phyloP scores from a whole-genome alignment of 2,888 invertebrate species.

The Pharmacophagus antenor region DNA sequence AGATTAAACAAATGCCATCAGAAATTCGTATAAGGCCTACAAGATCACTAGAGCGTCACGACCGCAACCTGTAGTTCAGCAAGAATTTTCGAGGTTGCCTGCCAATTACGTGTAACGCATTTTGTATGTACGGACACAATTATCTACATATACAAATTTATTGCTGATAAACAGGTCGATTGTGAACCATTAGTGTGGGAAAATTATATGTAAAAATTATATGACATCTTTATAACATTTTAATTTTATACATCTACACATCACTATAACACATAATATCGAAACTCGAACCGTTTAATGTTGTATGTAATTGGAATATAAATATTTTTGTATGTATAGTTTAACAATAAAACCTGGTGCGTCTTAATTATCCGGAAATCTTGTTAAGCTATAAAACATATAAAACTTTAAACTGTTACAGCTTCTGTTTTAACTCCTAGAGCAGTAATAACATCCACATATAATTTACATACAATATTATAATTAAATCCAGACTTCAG shows the following conservation, averaged over 20 bases:
- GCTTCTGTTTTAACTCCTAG: too few relatives aligned
- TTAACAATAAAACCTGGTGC: too few relatives aligned
- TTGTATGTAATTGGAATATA: not conserved
- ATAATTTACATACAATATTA: too few relatives aligned
- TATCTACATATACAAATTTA: not conserved
- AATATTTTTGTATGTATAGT: not conserved
- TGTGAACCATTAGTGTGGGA: not conserved
- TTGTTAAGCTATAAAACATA: too few relatives aligned
- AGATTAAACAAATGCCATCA: too few relatives aligned
- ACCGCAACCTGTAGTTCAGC: slow-evolving; percentile 65
- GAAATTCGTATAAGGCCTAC: slow-evolving; percentile 47
- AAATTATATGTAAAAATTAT: not conserved
- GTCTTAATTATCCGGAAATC: too few relatives aligned
- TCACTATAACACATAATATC: too few relatives aligned
- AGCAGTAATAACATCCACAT: too few relatives aligned
- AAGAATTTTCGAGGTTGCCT: slow-evolving; percentile 54
- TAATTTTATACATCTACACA: not conserved
- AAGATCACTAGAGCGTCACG: slow-evolving; percentile 67
- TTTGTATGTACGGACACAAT: not conserved
- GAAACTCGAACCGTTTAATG: not conserved
- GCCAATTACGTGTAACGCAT: slow-evolving; percentile 30
- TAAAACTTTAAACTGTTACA: too few relatives aligned
- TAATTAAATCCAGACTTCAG: too few relatives aligned
- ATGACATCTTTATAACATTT: not conserved
- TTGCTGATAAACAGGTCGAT: not conserved